Evolutionary conservation across 2,113 vertebrate genomes (phyloP), one percentile per base, ranked within the genome.

Genomic region (Mirounga angustirostris): DNA sequence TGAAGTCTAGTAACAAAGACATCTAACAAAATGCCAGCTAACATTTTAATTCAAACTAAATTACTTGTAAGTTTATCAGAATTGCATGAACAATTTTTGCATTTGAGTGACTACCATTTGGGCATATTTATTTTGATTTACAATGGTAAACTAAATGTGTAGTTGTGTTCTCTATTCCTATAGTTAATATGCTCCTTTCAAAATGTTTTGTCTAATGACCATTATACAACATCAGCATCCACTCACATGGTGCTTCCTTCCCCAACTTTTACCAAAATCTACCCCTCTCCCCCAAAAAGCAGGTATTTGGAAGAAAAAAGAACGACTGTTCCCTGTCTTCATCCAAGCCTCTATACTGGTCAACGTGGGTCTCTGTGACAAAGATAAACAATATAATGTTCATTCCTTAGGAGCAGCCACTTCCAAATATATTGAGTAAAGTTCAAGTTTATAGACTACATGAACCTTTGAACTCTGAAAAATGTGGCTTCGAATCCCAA

Each of bases 11-110:
- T 67, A 92, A 92, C 6, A 30, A 59, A 71, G 24, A 59, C 43
- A 79, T 54, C n/a, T 91, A 90, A 89, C 65, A 86, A 65, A 92
- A 97, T 78, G 11, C 4, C 73, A 91, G 65, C 58, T 91, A 80
- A 63, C 28, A 56, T 81, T 84, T 61, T 84, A 93, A 36, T 79
- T 71, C 46, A 90, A 50, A 80, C 52, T 69, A 87, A 94, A 83
- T 21, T 65, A 95, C 69, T 73, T 92, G 15, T 18, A 81, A 54
- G 5, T 65, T 89, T 73, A 82, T 33, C 54, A 86, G 15, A 81
- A 93, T 13, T 92, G 63, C 61, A 56, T 71, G 30, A 89, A 76
- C 7, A 82, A 90, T 79, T 88, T 96, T 85, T 89, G 33, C 24
- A 30, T 36, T 84, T 82, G 28, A 86, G 36, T 67, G 67, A 71